Percentiles rank a stretch among this genome's conserved stretches.
phyloP scores from a whole-genome alignment of 2,797 vertebrate species.

The Rhinella marina region DNA sequence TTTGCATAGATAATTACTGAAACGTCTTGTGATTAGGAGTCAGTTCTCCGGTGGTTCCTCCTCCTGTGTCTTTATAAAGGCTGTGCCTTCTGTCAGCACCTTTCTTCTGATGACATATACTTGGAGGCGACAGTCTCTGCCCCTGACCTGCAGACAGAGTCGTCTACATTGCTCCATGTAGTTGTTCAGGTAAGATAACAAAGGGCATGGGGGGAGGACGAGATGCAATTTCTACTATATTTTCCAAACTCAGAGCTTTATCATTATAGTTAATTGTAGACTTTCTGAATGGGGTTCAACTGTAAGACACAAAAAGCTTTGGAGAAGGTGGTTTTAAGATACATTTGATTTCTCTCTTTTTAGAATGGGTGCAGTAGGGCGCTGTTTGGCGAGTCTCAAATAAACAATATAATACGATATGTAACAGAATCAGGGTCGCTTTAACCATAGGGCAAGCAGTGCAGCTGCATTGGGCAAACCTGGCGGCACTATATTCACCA shows the following conservation, averaged over 20 bases:
- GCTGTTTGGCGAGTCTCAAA: no score
- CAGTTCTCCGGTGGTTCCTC: slow-evolving; percentile 9
- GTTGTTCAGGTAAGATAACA: not conserved
- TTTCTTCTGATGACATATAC: slow-evolving; percentile 3
- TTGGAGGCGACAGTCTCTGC: not conserved
- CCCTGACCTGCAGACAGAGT: not conserved
- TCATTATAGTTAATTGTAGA: not conserved
- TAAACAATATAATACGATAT: no score
- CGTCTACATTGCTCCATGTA: not conserved
- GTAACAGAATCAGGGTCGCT: no score
- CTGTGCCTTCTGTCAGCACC: not conserved
- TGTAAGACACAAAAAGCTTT: no score
- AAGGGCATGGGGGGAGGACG: no score
- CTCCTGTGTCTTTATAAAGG: slow-evolving; percentile 50
- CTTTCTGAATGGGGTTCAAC: no score
- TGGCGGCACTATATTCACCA: no score
- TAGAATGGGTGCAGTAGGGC: no score
- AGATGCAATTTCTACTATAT: not conserved
- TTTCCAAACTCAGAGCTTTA: not conserved
- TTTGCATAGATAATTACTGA: not conserved
- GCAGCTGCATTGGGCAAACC: no score
- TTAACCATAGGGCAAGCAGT: no score
- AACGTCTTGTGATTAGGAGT: not conserved
- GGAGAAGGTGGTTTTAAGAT: no score
- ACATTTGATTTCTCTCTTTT: no score